Conservation (phyloP, 2,888 invertebrate species). For the Dicranocentrus wangi region DNA sequence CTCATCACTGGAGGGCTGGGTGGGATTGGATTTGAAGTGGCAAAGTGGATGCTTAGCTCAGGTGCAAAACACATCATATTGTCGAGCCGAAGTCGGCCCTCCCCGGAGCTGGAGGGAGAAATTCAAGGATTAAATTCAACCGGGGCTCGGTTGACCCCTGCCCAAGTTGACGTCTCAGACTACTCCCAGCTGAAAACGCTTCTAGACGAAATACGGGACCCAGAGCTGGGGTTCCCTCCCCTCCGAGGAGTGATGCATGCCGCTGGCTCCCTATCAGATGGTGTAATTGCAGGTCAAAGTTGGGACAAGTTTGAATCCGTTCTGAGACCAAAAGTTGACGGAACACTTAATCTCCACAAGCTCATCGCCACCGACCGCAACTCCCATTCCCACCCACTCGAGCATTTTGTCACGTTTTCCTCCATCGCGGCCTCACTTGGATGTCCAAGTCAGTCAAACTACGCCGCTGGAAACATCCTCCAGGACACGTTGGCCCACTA, state of each 20-base stretch:
- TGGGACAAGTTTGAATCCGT: constrained; percentile 46
- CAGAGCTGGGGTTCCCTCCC: constrained; percentile 43
- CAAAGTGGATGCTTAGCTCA: constrained; percentile 46
- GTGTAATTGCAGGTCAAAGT: constrained; percentile 35
- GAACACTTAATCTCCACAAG: constrained; percentile 36
- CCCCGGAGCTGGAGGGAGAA: too few species aligned
- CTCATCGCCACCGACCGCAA: constrained; percentile 17
- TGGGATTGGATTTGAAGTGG: constrained; percentile 53
- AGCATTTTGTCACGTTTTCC: constrained; percentile 55
- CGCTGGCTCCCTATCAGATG: constrained; percentile 50
- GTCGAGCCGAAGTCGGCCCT: too few species aligned
- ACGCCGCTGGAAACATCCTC: constrained; percentile 52
- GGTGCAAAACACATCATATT: too few species aligned
- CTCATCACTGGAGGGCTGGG: constrained; percentile 55
- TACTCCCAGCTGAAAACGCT: too few species aligned
- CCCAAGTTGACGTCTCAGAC: too few species aligned
- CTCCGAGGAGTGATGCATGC: constrained; percentile 59
- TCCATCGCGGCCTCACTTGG: constrained; percentile 34
- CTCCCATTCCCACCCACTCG: constrained; percentile 13
- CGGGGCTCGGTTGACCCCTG: too few species aligned
- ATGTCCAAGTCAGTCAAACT: constrained; percentile 36
- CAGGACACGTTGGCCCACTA: constrained; percentile 55
- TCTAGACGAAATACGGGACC: too few species aligned
- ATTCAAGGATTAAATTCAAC: too few species aligned
- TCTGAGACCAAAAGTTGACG: constrained; percentile 46